phyloP scores from a whole-genome alignment of 2,797 vertebrate genomes.

The Lagorchestes hirsutus region DNA sequence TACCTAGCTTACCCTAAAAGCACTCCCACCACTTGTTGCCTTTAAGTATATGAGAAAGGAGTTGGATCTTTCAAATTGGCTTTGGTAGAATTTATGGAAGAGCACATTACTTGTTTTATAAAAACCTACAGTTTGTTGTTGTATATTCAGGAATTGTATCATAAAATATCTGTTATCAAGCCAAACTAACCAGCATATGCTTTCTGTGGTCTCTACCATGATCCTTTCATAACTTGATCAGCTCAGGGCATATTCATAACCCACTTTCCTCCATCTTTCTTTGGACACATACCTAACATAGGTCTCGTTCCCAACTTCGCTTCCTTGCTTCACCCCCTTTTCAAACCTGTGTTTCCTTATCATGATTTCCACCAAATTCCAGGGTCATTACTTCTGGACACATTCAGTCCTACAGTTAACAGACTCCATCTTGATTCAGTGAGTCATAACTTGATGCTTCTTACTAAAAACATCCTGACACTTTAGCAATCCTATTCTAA shows the following conservation, averaged over 20 bases:
- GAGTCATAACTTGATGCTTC: background rate
- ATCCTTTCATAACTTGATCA: background rate
- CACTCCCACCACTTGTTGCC: background rate
- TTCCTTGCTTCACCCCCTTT: background rate
- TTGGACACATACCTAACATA: background rate
- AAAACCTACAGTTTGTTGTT: background rate
- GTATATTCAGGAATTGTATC: background rate
- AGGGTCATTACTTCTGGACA: background rate
- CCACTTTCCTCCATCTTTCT: background rate
- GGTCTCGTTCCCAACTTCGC: background rate
- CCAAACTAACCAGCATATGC: background rate
- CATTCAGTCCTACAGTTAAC: background rate
- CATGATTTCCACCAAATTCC: background rate
- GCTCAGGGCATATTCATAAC: background rate
- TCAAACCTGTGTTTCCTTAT: background rate
- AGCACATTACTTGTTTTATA: background rate
- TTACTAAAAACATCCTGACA: background rate
- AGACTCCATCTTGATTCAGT: background rate
- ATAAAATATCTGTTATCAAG: background rate
- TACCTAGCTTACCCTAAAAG: background rate
- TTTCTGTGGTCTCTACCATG: background rate
- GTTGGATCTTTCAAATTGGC: background rate
- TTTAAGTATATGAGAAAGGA: background rate
- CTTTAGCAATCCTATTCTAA: background rate
- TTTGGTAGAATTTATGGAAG: background rate